Evolutionary conservation across 2,113 vertebrate genomes (phyloP).

Genomic region (Cygnus buccinator): DNA sequence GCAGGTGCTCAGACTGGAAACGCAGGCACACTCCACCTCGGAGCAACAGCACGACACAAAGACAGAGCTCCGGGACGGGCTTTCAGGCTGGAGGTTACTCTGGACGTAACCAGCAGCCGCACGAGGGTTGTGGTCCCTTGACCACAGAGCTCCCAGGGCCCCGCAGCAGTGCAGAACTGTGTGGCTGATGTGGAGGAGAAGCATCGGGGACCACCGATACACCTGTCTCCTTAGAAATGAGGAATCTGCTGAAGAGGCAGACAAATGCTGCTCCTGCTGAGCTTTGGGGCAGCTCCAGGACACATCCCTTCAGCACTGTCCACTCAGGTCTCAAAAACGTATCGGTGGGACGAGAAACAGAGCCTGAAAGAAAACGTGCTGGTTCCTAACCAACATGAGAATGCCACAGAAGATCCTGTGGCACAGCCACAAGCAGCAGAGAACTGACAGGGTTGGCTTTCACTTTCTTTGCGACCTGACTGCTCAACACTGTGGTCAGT

Average conservation of each 20-base stretch:
- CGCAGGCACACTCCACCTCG: background rate
- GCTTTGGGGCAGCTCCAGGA: background rate
- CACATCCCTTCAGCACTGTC: background rate
- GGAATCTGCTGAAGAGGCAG: background rate
- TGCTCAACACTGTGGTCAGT: background rate
- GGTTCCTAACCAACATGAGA: background rate
- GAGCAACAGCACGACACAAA: accelerated
- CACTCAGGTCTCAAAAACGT: background rate
- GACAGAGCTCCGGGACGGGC: background rate
- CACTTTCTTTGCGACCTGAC: background rate
- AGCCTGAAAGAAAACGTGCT: background rate
- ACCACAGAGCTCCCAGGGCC: background rate
- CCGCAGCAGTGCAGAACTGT: background rate
- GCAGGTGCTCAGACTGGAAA: background rate
- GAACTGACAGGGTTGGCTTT: background rate
- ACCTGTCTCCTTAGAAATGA: background rate
- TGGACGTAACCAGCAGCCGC: background rate
- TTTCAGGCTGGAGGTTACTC: background rate
- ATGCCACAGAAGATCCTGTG: accelerated
- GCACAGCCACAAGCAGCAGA: background rate
- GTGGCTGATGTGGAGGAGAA: background rate
- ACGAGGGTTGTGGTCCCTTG: background rate
- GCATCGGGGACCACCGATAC: background rate
- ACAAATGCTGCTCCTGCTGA: background rate
- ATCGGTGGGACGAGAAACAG: background rate